Base-by-base conservation (phyloP, 2,888 invertebrate species). In the Volucella inanis region DNA sequence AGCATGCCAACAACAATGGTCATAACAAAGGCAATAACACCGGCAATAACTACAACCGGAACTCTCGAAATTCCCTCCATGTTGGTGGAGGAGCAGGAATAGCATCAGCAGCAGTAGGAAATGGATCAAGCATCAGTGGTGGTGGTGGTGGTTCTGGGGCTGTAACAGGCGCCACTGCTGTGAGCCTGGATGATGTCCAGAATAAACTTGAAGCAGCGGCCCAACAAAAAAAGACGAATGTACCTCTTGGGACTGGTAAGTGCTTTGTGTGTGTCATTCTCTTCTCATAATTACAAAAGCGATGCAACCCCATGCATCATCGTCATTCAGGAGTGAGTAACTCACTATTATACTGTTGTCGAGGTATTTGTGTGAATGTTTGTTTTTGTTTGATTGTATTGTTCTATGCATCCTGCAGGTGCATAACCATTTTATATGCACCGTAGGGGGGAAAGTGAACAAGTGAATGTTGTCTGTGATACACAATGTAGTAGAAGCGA, bases 201-300 rank as follows among this genome's bases (percentile, higher is more conserved):
- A 90, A 90, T 84, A 88, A 88, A 87, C 88, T 88, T 85, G 89
- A 90, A 88, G 80, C 86, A 87, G 82, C 87, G 85, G 75, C 87
- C 88, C 88, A 89, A 87, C 89, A 88, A 86, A 88, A 89, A 87
- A 88, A 89, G 89, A 89, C 88, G 88, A 91, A 92, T 91, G 90
- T 90, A 89, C 91, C 92, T 88, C 91, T 90, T 88, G 92, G 92
- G 91, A 92, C 88, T 89, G 92, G 92, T 92, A 90, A 92, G 92
- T 92, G 89, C 88, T 87, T 87, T 88, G 87, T 75, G 76, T 81
- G 61, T 81, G 76, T 68, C 67, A 74, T 67, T 72, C 59, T 72
- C n/a, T 76, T 81, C 81, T 85, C 85, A 85, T 85, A 85, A 85
- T 85, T 85, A 85, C 85, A 85, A 85, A 31, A 77, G 85, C 85